These are phyloP conservation scores for Aphis gossypii DNA, from an alignment of 1,140 invertebrate species.

Conservation along the genomic window DNA sequence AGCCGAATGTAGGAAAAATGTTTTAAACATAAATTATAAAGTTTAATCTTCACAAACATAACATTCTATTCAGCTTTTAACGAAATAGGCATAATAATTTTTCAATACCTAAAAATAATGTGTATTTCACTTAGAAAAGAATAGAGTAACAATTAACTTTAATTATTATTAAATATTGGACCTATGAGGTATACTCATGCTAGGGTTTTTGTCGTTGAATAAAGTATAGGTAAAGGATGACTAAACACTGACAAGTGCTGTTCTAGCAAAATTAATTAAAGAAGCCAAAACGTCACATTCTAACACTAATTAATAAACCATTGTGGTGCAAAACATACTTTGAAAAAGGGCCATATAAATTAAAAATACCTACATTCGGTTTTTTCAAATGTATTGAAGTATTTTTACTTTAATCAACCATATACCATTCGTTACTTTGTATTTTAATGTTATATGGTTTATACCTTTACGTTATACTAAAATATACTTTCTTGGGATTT, in stretches of 20 bases:
- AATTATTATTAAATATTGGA: not conserved
- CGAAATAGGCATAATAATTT: not conserved
- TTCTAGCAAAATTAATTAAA: constrained; percentile 26
- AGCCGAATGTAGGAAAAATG: not conserved
- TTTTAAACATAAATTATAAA: not conserved
- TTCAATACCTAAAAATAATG: not conserved
- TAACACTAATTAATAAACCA: constrained; percentile 21
- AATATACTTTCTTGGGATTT: no score
- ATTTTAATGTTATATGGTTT: not conserved
- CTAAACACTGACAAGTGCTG: constrained; percentile 24
- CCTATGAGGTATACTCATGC: not conserved
- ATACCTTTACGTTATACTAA: not conserved
- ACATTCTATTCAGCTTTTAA: not conserved
- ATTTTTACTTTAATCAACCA: not conserved
- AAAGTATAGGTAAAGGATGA: not conserved
- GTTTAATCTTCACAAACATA: not conserved
- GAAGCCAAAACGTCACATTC: not conserved
- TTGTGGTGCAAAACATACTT: not conserved
- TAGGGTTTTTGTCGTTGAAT: not conserved
- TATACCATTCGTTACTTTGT: not conserved
- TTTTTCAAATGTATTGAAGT: not conserved
- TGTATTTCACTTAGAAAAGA: not conserved
- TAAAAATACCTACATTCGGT: not conserved
- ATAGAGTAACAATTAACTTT: not conserved
- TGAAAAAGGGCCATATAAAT: not conserved